Base-by-base conservation (phyloP, 1,140 invertebrate genomes). In the Schlechtendalia chinensis region DNA sequence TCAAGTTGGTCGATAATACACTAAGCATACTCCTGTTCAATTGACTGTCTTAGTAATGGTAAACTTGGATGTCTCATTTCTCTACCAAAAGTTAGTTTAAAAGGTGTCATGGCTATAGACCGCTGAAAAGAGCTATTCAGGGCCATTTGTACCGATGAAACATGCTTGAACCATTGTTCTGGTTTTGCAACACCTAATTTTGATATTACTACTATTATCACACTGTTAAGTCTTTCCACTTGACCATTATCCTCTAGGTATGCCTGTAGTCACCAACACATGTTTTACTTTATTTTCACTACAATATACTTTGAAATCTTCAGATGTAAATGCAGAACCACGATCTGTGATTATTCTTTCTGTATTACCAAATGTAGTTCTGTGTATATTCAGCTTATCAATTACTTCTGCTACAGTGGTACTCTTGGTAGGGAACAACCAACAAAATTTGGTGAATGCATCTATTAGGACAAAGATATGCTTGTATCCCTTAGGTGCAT, bases 381-480 rank as follows among this genome's bases (percentile, higher is more conserved):
- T 14, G 0, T 29, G 16, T 22, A 22, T 6, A 14, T n/a, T n/a
- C 19, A 79, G 16, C 5, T 16, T 14, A 11, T 22, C 19, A 16
- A 79, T 8, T 8, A 79, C 32, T 24, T 77, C 27, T 1, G 0
- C 0, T 17, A 29, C 17, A 1, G 53, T 61, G 5, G 56, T 77
- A 17, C 24, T 56, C 12, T 77, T 72, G 1, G 14, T 53, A 0
- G 69, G 4, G 11, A 32, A 58, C 5, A 77, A 32, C 50, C 50
- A 29, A 39, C 56, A 61, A 24, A 77, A 77, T 24, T 77, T 77
- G 1, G 56, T 61, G 6, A 77, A 77, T 5, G 27, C 74, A 47
- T 77, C 39, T 0, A 47, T 6, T 11, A 61, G 4, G 1, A 14
- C 58, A 61, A 61, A 17, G 5, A 29, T 61, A 29, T 61, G 27